Evolutionary conservation across 53 echinoderm and acorn worm genomes (phyloP), one percentile per base, ranked within the genome.

Genomic region (Hippasteria phrygiana): DNA sequence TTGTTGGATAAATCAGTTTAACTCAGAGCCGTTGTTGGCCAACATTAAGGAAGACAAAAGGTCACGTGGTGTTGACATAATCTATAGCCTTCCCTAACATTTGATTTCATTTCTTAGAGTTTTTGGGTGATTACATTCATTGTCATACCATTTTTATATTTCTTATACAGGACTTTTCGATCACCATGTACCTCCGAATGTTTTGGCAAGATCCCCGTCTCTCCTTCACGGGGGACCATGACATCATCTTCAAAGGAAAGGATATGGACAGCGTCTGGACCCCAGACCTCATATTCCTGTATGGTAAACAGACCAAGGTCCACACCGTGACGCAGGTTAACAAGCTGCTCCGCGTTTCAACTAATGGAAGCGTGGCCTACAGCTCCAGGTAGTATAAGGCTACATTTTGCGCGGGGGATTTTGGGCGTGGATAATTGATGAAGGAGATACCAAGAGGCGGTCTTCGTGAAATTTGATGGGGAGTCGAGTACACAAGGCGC

Each of bases 101-200:
- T 2, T 5, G 29, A 33, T 13, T 35, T 81, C 32, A 62, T n/a
- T 14, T 63, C 12, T 22, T 14, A 56, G 9, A 17, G 20, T 51
- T 8, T 81, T 24, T 24, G 11, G 1, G 41, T 3, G 34, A 33
- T 39, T 6, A 16, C 24, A 72, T 33, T 72, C 20, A 35, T 32
- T 46, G 26, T 10, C 13, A 43, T 12, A 39, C 28, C 13, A 35
- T 33, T 6, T 74, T 55, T 29, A 37, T 55, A 37, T 16, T 55
- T 48, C 7, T 65, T 35, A 2, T 50, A 8, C 82, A 90, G 90
- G 90, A 90, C 54, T 90, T 82, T 62, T 81, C 90, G 5, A 22
- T 90, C 41, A 90, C 90, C 31, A 73, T 90, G 81, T 90, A 72
- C 73, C 45, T 90, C 5, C 71, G 90, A 59, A 80, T 81, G 82